These are phyloP conservation scores for Tetrax tetrax DNA, from an alignment of 2,113 vertebrate genomes.

Conservation along the genomic window DNA sequence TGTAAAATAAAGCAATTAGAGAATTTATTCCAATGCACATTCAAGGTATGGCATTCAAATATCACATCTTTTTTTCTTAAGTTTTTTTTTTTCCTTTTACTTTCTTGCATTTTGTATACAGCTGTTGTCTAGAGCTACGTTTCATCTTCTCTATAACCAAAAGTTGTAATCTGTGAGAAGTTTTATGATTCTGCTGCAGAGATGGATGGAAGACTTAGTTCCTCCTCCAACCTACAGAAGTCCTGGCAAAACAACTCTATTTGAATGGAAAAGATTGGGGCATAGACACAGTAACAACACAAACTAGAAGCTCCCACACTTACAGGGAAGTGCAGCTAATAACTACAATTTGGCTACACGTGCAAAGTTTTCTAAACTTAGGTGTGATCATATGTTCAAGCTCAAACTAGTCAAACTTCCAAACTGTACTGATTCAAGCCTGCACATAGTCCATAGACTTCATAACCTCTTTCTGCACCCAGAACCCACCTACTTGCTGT, in stretches of 20 bases:
- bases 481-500: background rate
- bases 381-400: background rate
- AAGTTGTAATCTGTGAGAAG: background rate
- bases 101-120: background rate
- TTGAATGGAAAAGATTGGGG: background rate
- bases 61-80: fast-evolving
- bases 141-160: background rate
- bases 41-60: background rate
- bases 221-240: background rate
- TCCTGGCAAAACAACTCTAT: background rate
- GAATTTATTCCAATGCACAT: background rate
- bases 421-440: background rate
- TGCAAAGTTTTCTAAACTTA: background rate
- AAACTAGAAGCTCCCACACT: background rate
- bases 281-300: background rate
- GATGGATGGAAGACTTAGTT: background rate
- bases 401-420: background rate
- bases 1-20: background rate
- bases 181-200: background rate
- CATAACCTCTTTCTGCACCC: background rate
- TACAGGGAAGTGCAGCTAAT: background rate
- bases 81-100: background rate
- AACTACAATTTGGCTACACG: background rate
- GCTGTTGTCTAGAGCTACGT: background rate
- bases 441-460: background rate